Evolutionary conservation across 92 coral and sea anemone genomes (phyloP), one percentile per base, ranked within the genome.

Genomic region (Siderastrea siderea): DNA sequence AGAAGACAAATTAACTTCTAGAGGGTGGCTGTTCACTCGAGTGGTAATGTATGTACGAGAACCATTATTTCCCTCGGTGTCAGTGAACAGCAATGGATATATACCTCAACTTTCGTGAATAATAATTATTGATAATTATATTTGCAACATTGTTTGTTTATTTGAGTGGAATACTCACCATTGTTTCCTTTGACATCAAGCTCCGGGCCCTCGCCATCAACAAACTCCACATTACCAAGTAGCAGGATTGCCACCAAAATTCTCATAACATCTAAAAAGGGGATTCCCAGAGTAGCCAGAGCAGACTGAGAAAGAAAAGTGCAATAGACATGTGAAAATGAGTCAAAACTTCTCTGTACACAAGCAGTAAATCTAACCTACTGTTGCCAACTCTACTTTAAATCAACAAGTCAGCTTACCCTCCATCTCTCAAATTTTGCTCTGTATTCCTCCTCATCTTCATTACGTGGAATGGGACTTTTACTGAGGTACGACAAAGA

Each of bases 151-250:
- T 26, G 38, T 26, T 26, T 26, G 38, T 26, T 26, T 26, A 26
- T 26, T 26, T 26, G 38, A 26, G 38, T 26, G 38, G 38, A 26
- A 26, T 0, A 55, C 75, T 61, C 43, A 95, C 98, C 98, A 83
- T 93, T 95, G 79, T 95, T 95, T 71, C 99, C 99, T 84, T 95
- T 96, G 53, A 97, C 97, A 19, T 97, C 97, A 51, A 97, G 93
- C 69, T 95, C 99, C 38, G 92, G 53, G 44, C 98, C 98, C 58
- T 96, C 94, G 12, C 98, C 94, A 43, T 92, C 99, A 62, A 89
- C 93, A 91, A 97, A 97, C 90, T 97, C 96, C n/a, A 97, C 97
- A 54, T 97, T 97, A 46, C 99, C 99, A 78, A 97, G 95, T 26
- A 97, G 87, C 64, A 97, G 84, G 82, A 97, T 96, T 78, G 97